A percentile compares a stretch with the other conserved stretches of the same genome.
Evolutionary conservation across 2,888 invertebrate species (phyloP).

Genomic region (Tolmerus cingulatus): DNA sequence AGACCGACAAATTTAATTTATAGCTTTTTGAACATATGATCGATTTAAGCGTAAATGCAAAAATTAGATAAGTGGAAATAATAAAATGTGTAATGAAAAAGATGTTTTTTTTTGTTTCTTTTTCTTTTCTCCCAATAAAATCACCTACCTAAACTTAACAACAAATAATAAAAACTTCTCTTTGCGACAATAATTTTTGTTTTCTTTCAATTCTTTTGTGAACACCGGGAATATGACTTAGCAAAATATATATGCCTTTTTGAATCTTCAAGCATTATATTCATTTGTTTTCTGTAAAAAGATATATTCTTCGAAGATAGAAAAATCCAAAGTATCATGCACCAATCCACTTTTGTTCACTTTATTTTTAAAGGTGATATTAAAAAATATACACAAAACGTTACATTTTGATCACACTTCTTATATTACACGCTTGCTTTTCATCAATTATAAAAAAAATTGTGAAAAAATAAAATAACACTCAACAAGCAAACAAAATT

Average conservation of each 20-base stretch:
- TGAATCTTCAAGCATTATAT: too few relatives aligned
- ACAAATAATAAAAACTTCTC: slow-evolving; percentile 45
- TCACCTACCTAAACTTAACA: slow-evolving; percentile 50
- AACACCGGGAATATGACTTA: too few relatives aligned
- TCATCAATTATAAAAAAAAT: too few relatives aligned
- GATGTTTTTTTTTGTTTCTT: background rate
- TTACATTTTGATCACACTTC: background rate
- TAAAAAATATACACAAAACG: background rate
- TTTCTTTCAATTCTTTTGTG: background rate
- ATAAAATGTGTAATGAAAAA: background rate
- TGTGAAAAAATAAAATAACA: background rate
- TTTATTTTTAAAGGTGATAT: background rate
- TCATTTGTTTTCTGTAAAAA: background rate
- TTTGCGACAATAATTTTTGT: background rate
- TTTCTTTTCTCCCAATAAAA: background rate
- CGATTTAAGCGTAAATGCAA: background rate
- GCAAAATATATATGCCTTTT: too few relatives aligned
- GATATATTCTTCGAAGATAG: background rate
- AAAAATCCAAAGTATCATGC: background rate
- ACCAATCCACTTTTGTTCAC: background rate
- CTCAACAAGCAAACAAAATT: background rate
- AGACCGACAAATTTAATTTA: too few relatives aligned
- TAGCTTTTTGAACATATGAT: background rate
- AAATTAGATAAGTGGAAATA: background rate
- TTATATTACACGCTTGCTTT: background rate